Percentiles rank a stretch among this genome's conserved stretches.
Evolutionary conservation across 2,797 vertebrate species (phyloP).

Genomic region (Ctenochaetus hawaiiensis): DNA sequence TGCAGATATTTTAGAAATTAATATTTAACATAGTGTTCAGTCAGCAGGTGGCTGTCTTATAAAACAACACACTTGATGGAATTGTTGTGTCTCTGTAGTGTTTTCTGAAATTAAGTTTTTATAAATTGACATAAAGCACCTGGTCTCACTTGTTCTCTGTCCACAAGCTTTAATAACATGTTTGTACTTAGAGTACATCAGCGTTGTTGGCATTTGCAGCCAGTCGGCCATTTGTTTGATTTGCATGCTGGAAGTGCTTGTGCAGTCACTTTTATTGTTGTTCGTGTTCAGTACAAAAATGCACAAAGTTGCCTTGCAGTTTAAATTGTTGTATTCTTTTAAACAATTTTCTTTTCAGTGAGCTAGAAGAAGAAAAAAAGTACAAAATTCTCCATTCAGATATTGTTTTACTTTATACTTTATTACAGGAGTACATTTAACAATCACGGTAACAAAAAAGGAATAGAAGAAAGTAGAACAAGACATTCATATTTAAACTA

Average conservation of each 20-base stretch:
- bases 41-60: not conserved
- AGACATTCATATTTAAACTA: constrained; percentile 91
- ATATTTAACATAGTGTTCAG: not conserved
- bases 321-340: not conserved
- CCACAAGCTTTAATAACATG: constrained; percentile 31
- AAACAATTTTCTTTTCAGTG: not conserved
- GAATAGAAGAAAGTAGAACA: constrained; percentile 56
- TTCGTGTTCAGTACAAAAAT: not conserved
- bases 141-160: constrained; percentile 35
- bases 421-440: constrained; percentile 92
- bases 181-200: not conserved
- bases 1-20: not conserved
- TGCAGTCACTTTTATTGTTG: constrained; percentile 13
- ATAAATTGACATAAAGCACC: constrained; percentile 26
- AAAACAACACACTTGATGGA: not conserved
- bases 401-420: constrained; percentile 84
- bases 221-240: constrained; percentile 28
- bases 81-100: not conserved
- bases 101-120: constrained; percentile 23
- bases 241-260: constrained; percentile 1
- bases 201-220: not conserved
- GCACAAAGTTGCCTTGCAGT: not conserved
- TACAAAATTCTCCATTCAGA: constrained; percentile 25
- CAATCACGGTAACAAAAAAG: constrained; percentile 91
- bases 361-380: not conserved